phyloP scores from a whole-genome alignment of 2,113 vertebrate genomes.

The Sisor rabdophorus region DNA sequence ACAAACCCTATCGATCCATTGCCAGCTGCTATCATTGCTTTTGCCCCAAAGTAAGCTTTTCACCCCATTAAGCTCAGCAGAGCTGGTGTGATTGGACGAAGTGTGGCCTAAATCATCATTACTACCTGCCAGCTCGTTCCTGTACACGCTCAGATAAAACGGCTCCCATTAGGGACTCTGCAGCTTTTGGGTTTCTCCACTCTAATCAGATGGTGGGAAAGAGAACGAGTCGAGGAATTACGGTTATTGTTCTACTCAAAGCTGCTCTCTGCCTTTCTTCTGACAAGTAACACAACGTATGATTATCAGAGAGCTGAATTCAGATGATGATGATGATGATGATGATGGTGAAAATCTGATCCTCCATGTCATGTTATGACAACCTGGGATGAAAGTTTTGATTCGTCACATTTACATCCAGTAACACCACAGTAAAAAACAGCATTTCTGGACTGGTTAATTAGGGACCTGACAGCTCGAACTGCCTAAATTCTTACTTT shows the following conservation, averaged over 20 bases:
- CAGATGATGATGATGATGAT: not conserved
- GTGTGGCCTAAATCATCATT: slow-evolving; percentile 65
- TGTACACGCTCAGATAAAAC: slow-evolving; percentile 57
- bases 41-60: slow-evolving; percentile 65
- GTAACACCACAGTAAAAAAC: no score
- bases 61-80: slow-evolving; percentile 63
- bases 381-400: no score
- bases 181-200: slow-evolving; percentile 46
- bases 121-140: slow-evolving; percentile 59
- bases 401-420: not conserved
- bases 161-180: slow-evolving; percentile 50
- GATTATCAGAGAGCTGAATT: not conserved
- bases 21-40: slow-evolving; percentile 59
- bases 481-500: no score
- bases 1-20: slow-evolving; percentile 66
- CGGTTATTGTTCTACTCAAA: not conserved
- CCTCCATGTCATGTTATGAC: no score
- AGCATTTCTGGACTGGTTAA: no score
- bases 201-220: slow-evolving; percentile 44
- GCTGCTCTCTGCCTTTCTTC: not conserved
- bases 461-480: no score
- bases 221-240: slow-evolving; percentile 46
- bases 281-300: not conserved
- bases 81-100: slow-evolving; percentile 51
- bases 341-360: no score